phyloP scores from a whole-genome alignment of 2,888 invertebrate genomes.

The Dioctria linearis region DNA sequence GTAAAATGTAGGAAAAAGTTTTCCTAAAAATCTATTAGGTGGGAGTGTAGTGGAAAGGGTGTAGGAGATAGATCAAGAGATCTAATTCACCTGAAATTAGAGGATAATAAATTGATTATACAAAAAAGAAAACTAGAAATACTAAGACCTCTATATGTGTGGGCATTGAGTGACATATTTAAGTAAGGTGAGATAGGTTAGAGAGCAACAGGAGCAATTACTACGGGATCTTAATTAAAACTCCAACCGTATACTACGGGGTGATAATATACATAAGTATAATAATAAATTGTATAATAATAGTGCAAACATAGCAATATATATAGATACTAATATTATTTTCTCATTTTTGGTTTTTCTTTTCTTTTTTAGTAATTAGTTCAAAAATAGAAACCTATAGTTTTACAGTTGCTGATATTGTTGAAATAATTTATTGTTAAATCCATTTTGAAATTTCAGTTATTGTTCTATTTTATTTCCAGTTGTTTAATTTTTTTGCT shows the following conservation, averaged over 20 bases:
- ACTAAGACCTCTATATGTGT: conserved; percentile 7
- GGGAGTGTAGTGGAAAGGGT: conserved; percentile 1
- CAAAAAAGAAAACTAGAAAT: background rate
- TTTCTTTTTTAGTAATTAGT: background rate
- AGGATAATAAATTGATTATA: background rate
- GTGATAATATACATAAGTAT: conserved; percentile 20
- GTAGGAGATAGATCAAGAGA: too few relatives aligned
- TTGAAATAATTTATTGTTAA: background rate
- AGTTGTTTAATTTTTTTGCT: conserved; percentile 3
- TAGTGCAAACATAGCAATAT: conserved; percentile 35
- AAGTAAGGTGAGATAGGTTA: background rate
- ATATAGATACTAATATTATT: conserved; percentile 21
- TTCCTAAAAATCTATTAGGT: background rate
- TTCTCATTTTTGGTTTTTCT: conserved; percentile 17
- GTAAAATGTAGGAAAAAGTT: background rate
- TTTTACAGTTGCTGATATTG: conserved; percentile 21
- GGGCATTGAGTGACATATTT: background rate
- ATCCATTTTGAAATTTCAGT: background rate
- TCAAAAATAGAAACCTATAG: conserved; percentile 41
- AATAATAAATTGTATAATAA: conserved; percentile 3
- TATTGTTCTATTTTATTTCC: conserved; percentile 7
- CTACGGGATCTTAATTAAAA: conserved; percentile 36
- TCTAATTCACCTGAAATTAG: background rate
- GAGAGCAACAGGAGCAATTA: conserved; percentile 15
- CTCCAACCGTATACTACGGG: conserved; percentile 42